Evolutionary conservation across 2,113 vertebrate species (phyloP).

Genomic region (Probosciger aterrimus): DNA sequence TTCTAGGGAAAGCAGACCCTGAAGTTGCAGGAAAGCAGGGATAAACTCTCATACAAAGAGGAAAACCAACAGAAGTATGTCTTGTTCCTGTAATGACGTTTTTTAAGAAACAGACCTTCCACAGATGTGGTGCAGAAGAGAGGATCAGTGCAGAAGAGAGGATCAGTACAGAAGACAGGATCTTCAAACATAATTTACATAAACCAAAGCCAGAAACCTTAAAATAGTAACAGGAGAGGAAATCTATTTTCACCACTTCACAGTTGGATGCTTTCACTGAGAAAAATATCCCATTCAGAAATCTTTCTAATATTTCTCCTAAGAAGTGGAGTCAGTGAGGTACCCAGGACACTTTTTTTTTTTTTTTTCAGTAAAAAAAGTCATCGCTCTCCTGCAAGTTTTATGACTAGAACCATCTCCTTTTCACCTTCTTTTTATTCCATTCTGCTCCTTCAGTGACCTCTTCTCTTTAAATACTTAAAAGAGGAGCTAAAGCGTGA

Average conservation of each 20-base stretch:
- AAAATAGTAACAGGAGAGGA: not conserved
- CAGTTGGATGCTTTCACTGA: not conserved
- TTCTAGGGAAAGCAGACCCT: not conserved
- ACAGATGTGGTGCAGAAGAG: not conserved
- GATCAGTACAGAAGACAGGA: not conserved
- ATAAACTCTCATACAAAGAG: not conserved
- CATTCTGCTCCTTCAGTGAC: not conserved
- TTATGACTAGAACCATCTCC: not conserved
- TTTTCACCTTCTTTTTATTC: not conserved
- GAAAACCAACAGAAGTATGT: not conserved
- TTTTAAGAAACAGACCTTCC: not conserved
- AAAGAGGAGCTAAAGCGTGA: not conserved
- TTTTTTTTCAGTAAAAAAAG: not conserved
- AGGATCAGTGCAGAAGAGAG: not conserved
- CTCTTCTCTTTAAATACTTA: not conserved
- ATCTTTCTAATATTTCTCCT: not conserved
- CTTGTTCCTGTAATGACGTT: fast-evolving
- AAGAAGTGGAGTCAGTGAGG: not conserved
- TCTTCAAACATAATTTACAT: not conserved
- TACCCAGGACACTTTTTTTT: not conserved
- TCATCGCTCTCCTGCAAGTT: not conserved
- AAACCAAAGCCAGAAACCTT: not conserved
- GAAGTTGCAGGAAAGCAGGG: not conserved
- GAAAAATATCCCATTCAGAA: not conserved
- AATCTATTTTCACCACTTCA: not conserved